Percentiles rank a stretch among this genome's conserved stretches.
Conservation (phyloP, 2,113 vertebrate genomes). For the Greenwoodochromis staneri region DNA sequence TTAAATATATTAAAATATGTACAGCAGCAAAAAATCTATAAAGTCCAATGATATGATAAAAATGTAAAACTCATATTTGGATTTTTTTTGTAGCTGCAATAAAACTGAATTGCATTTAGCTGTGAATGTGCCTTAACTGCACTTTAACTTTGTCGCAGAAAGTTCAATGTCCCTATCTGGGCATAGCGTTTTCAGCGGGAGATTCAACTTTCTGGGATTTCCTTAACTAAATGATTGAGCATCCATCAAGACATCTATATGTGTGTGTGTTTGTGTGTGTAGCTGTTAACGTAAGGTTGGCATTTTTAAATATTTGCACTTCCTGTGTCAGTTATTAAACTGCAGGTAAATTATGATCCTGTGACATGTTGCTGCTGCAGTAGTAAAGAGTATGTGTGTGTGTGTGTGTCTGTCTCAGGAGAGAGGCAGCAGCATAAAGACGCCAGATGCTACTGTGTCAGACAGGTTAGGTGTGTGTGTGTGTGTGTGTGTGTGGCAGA, state of each 20-base stretch:
- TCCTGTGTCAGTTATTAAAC: not conserved
- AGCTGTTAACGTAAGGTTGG: not conserved
- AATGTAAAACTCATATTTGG: not conserved
- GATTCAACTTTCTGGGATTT: not conserved
- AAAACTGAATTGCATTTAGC: not conserved
- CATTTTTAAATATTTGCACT: not conserved
- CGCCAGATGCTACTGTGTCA: slow-evolving; percentile 50
- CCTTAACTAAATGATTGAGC: not conserved
- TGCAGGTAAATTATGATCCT: not conserved
- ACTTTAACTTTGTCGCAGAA: not conserved
- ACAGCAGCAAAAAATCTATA: not conserved
- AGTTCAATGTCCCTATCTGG: not conserved
- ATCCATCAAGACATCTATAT: not conserved
- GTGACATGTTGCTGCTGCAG: slow-evolving; percentile 7
- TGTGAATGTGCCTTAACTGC: not conserved
- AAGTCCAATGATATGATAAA: not conserved
- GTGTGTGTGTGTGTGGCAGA: too few relatives aligned
- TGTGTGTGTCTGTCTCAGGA: slow-evolving; percentile 7
- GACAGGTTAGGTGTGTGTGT: not conserved
- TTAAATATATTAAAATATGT: not conserved
- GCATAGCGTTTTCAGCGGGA: not conserved
- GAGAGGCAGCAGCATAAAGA: slow-evolving; percentile 41
- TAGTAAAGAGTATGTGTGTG: not conserved
- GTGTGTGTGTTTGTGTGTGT: not conserved
- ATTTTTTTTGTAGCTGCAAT: not conserved